These are phyloP conservation scores for Plutomurus gul DNA, from an alignment of 1,140 invertebrate genomes.

Conservation along the genomic window DNA sequence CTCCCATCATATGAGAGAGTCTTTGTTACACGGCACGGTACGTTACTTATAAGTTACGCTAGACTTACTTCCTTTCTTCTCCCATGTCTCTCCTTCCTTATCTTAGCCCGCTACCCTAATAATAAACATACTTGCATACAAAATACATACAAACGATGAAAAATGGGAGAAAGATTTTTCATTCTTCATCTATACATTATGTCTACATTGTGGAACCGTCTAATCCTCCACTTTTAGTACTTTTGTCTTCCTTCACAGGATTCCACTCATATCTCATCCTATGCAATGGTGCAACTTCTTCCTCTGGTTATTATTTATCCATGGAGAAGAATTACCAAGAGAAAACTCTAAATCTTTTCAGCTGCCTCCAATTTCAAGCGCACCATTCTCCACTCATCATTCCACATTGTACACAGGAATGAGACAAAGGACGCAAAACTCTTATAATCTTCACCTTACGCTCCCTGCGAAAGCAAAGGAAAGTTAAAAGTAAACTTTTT, in stretches of 20 bases:
- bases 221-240: too few relatives aligned
- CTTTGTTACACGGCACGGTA: too few relatives aligned
- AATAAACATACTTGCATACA: constrained; percentile 12
- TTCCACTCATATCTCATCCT: not conserved
- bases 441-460: constrained; percentile 16
- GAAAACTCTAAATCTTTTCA: constrained; percentile 17
- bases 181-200: too few relatives aligned
- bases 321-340: not conserved
- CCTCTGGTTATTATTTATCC: not conserved
- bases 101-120: not conserved
- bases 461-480: not conserved
- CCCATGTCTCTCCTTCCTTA: not conserved
- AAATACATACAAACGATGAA: constrained; percentile 14
- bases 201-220: too few relatives aligned
- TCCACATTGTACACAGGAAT: not conserved
- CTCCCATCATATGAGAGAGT: too few relatives aligned
- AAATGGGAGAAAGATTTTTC: constrained; percentile 27
- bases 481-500: constrained; percentile 28
- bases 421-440: not conserved
- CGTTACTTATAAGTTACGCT: too few relatives aligned
- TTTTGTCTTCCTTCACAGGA: constrained; percentile 11
- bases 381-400: not conserved
- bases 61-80: not conserved
- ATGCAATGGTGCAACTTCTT: not conserved
- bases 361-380: not conserved